Conservation (phyloP, 2,888 invertebrate species). For the Parnassius glacialis region DNA sequence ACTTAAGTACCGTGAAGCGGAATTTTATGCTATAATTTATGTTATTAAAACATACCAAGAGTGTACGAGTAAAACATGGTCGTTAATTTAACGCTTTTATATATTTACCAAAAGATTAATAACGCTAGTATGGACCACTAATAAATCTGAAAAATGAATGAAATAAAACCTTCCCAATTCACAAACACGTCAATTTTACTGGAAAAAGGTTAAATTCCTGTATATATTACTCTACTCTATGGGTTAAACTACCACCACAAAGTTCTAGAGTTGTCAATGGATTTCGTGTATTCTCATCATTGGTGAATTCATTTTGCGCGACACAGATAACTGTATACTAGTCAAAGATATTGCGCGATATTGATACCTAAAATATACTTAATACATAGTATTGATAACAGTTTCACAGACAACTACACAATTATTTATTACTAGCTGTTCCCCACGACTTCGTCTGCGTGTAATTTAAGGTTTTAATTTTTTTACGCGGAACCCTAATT, state of each 20-base stretch:
- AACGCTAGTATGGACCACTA: constrained; percentile 32
- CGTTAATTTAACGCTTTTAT: constrained; percentile 39
- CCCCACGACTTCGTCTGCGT: no score
- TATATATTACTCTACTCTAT: no score
- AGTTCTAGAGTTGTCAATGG: constrained; percentile 62
- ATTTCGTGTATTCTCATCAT: constrained; percentile 65
- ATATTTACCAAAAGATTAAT: constrained; percentile 29
- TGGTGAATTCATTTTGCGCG: constrained; percentile 53
- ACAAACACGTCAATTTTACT: constrained; percentile 66
- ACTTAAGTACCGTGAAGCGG: constrained; percentile 32
- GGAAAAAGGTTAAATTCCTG: constrained; percentile 29
- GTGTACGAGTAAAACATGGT: constrained; percentile 59
- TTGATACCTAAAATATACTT: no score
- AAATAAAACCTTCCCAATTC: background rate
- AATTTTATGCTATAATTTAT: constrained; percentile 46
- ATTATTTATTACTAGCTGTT: no score
- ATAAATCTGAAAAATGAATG: constrained; percentile 32
- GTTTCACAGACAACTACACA: no score
- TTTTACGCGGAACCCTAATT: no score
- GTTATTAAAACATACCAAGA: constrained; percentile 66
- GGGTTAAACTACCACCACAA: constrained; percentile 30
- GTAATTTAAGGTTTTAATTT: no score
- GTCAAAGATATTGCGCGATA: no score
- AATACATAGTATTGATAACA: no score
- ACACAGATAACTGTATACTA: no score